Conservation (phyloP, 2,888 invertebrate species). For the Rhynchonema sp. region DNA sequence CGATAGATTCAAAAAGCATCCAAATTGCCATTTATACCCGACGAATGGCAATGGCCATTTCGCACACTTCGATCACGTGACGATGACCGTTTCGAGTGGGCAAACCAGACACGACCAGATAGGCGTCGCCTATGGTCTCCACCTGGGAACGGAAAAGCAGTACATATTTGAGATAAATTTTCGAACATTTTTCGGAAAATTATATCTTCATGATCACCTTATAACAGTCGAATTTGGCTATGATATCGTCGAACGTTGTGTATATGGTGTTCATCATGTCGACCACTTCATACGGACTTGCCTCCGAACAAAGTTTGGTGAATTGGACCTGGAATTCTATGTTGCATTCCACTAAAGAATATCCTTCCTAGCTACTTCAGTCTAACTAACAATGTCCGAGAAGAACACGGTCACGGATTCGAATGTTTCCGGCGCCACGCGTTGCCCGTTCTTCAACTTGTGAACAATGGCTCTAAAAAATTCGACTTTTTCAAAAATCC, state of each 20-base stretch:
- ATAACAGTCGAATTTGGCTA: neutral
- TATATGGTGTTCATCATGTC: neutral
- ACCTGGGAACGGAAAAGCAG: slow-evolving; percentile 4
- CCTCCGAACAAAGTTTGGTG: neutral
- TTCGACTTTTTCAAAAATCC: no score
- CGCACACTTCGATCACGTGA: slow-evolving; percentile 12
- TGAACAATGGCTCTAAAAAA: neutral
- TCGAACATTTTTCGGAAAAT: no score
- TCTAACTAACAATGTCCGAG: neutral
- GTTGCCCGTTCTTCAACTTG: neutral
- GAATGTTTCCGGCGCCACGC: neutral
- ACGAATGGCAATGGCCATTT: slow-evolving; percentile 11
- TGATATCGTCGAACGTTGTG: neutral
- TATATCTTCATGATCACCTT: neutral
- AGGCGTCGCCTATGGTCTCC: slow-evolving; percentile 16
- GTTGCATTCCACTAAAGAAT: no score
- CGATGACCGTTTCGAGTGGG: slow-evolving; percentile 10
- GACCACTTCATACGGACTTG: neutral
- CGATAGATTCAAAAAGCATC: neutral
- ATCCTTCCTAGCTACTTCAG: no score
- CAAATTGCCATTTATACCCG: slow-evolving; percentile 5
- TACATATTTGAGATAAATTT: neutral
- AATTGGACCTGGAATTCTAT: no score
- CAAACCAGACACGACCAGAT: slow-evolving; percentile 14
- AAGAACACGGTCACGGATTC: neutral